These are phyloP conservation scores for Zalophus californianus DNA, from an alignment of 2,797 vertebrate species.

Conservation along the genomic window DNA sequence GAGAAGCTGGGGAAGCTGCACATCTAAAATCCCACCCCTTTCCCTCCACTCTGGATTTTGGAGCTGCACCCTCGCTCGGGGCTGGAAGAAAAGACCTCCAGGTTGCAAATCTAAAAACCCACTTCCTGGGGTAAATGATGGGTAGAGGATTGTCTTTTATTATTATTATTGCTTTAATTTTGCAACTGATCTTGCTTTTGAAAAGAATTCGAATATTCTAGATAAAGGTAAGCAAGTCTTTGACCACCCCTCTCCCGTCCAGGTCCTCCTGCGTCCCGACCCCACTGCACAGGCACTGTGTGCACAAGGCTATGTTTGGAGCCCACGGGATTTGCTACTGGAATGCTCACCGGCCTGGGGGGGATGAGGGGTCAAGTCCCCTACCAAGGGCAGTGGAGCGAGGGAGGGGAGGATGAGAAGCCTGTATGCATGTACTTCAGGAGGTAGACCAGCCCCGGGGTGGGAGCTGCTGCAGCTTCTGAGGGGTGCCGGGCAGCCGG, in stretches of 20 bases:
- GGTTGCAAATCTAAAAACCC: not conserved
- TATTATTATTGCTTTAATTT: not conserved
- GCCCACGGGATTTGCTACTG: not conserved
- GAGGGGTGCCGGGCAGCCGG: not conserved
- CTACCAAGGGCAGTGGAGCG: too few relatives aligned
- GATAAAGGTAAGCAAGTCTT: not conserved
- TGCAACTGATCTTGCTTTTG: not conserved
- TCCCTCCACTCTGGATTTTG: not conserved
- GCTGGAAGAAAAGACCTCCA: too few relatives aligned
- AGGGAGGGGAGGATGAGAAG: not conserved
- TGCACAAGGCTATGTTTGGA: too few relatives aligned
- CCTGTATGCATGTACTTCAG: accelerated
- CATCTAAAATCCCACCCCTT: accelerated
- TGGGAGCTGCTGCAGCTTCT: not conserved
- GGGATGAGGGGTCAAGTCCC: not conserved
- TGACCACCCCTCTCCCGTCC: not conserved
- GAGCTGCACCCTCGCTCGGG: accelerated
- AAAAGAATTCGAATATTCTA: not conserved
- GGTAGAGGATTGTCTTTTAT: not conserved
- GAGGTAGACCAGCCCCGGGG: too few relatives aligned
- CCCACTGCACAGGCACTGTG: not conserved
- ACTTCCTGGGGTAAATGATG: not conserved
- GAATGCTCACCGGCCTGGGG: not conserved
- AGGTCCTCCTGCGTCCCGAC: not conserved
- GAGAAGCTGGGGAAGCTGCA: accelerated